Base-by-base conservation (phyloP, 2,797 vertebrate species). In the Prionace glauca region DNA sequence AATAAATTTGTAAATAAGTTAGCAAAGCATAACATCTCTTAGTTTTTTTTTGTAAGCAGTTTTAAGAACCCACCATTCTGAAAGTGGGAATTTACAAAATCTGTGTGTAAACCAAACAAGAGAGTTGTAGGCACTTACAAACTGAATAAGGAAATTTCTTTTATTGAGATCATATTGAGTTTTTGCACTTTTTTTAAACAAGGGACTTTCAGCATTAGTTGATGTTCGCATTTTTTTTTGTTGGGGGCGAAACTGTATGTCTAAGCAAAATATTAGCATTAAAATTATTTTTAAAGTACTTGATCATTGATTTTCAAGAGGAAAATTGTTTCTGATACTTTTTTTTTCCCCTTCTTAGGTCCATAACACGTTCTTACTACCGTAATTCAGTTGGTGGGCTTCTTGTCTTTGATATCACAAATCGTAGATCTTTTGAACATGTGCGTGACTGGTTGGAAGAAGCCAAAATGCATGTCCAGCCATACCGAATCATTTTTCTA, bases 301-400 rank as follows among this genome's bases (percentile, higher is more conserved):
- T 77, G 71, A 95, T 50, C 45, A 60, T 8, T 29, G 45, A 9
- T 50, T 77, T 56, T 1, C 16, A 29, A 56, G 74, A 72, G 41
- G 67, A 26, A 94, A 45, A 94, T 74, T 29, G 18, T 12, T 16
- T 9, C 77, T 95, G 26, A 74, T 56, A 29, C 18, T 5, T 72
- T 95, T 69, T 32, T 50, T 69, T 41, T 72, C 41, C 86, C 24
- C 12, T 24, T 95, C 91, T 45, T 96, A 98, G 98, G 95, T 98
- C 98, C 84, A 98, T 98, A 97, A 98, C 98, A 56, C 98, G 98
- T 79, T 98, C 98, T 94, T 98, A 98, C 18, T 98, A 98, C 84
- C 97, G 98, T 95, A 98, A 98, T 97, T 98, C 98, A 14, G 98
- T 98, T 95, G 98, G 98, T 95, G 98, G 98, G 95, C 97, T 98